Evolutionary conservation across 2,113 vertebrate species (phyloP).

Genomic region (Pedetes capensis): DNA sequence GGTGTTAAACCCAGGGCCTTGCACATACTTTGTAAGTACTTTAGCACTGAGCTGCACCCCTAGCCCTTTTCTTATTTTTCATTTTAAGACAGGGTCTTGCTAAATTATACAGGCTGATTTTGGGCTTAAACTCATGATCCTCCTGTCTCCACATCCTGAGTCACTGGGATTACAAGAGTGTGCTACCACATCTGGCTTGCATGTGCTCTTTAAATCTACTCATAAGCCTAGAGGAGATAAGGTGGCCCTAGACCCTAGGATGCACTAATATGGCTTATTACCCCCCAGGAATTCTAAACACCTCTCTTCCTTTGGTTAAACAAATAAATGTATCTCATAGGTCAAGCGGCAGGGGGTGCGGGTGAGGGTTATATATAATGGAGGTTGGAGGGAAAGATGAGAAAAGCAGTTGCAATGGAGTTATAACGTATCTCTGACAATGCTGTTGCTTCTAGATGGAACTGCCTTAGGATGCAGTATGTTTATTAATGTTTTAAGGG

Average conservation of each 20-base stretch:
- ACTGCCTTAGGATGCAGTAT: background rate
- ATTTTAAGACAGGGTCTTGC: too few species aligned
- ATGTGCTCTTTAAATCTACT: background rate
- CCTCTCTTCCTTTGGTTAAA: background rate
- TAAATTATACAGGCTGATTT: too few species aligned
- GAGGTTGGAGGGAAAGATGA: background rate
- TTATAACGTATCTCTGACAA: background rate
- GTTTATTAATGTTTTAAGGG: background rate
- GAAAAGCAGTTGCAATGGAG: background rate
- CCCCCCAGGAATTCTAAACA: background rate
- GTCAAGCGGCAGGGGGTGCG: too few species aligned
- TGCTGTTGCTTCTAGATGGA: background rate
- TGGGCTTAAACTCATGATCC: too few species aligned
- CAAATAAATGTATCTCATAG: background rate
- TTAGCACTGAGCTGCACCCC: too few species aligned
- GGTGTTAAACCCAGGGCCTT: too few species aligned
- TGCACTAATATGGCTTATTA: background rate
- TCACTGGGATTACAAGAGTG: too few species aligned
- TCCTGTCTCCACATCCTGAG: too few species aligned
- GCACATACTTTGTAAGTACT: too few species aligned
- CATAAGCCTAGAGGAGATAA: background rate
- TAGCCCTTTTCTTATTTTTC: too few species aligned
- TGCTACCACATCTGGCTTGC: too few species aligned
- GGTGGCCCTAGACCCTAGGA: background rate
- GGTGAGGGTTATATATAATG: background rate